Evolutionary conservation across 2,888 invertebrate genomes (phyloP).

Genomic region (Stenurella melanura): DNA sequence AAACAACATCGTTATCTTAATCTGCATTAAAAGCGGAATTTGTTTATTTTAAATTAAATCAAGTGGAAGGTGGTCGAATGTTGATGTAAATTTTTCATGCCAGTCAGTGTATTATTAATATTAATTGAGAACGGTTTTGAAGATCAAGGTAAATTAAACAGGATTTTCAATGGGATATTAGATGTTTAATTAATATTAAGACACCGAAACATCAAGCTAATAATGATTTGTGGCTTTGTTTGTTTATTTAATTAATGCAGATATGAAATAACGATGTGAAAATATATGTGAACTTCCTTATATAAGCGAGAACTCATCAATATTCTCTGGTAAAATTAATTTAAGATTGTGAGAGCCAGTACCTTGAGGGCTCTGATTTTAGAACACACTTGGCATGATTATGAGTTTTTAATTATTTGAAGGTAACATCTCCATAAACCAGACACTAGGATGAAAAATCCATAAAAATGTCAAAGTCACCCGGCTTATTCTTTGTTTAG

Average conservation of each 20-base stretch:
- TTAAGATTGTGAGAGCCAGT: neutral
- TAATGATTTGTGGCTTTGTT: neutral
- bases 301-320: neutral
- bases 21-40: neutral
- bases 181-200: neutral
- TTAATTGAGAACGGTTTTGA: conserved; percentile 1
- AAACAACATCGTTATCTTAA: neutral
- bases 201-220: neutral
- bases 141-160: conserved; percentile 5
- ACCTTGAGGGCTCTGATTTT: too few relatives aligned
- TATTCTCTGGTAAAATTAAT: neutral
- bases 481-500: too few relatives aligned
- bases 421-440: too few relatives aligned
- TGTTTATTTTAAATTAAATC: conserved; percentile 13
- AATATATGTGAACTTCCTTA: neutral
- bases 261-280: neutral
- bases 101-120: neutral
- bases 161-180: neutral
- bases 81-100: neutral
- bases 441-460: too few relatives aligned
- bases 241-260: neutral
- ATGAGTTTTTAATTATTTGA: too few relatives aligned
- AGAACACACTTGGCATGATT: too few relatives aligned
- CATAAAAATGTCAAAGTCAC: too few relatives aligned
- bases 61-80: neutral